Evolutionary conservation across 2,888 invertebrate species (phyloP), one percentile per base, ranked within the genome.

Genomic region (Tryphoninae sp.): DNA sequence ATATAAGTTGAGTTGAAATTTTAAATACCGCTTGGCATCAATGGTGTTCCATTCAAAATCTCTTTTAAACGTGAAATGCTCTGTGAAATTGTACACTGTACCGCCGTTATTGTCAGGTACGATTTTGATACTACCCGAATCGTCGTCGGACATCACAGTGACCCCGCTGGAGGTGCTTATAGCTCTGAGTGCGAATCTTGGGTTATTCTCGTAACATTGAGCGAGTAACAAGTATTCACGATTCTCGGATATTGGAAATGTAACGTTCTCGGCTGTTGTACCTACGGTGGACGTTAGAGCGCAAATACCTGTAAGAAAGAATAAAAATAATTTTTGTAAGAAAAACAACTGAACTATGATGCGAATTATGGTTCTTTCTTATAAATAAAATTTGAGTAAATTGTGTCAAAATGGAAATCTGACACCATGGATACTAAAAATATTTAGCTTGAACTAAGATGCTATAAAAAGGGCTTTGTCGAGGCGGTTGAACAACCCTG

Each of bases 161-260:
- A 91, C 80, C 77, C 87, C 86, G 72, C 85, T 82, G 6, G 81
- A 55, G 19, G 85, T 87, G 22, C 84, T 85, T 4, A 83, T 81
- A 53, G 88, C 89, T 4, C 89, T 88, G 71, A 91, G 58, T 0
- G 88, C 88, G 75, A 91, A 89, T 67, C 86, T 86, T 61, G 91
- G 91, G 85, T 90, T 89, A 22, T 88, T 88, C 13, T 89, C 87
- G 51, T 90, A 88, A 83, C 91, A 91, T 59, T 91, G 88, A 2
- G 89, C 91, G 13, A 91, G 86, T 49, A 90, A 83, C 59, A 91
- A 78, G 49, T 87, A 87, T 86, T 91, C 89, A 40, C 81, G 84
- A 68, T 86, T 81, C 42, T 86, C 78, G 49, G 84, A 81, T 16
- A 90, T 76, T 2, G 81, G 51, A 40, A 87, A 87, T 9, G 88